These are phyloP conservation scores for Halichoerus grypus DNA, from an alignment of 2,113 vertebrate genomes.

Conservation along the genomic window DNA sequence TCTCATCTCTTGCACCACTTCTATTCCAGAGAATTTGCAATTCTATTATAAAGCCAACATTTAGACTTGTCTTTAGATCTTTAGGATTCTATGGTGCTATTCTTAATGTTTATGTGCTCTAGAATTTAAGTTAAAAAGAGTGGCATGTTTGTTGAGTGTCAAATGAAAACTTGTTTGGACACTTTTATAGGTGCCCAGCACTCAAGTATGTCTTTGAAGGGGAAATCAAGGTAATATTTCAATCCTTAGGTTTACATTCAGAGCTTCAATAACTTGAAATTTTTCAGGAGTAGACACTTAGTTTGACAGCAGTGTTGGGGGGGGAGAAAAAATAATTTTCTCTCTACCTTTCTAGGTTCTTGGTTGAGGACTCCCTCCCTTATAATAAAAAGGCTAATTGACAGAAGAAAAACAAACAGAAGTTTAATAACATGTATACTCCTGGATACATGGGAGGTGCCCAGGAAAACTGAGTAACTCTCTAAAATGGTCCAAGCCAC, in stretches of 20 bases:
- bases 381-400: neutral
- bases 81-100: neutral
- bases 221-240: slow-evolving; percentile 56
- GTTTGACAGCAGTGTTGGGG: neutral
- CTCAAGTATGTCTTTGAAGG: neutral
- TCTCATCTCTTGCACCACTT: neutral
- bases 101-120: neutral
- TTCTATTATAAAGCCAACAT: neutral
- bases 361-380: neutral
- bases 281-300: neutral
- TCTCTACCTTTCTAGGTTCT: neutral
- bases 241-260: slow-evolving; percentile 19
- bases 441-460: neutral
- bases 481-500: neutral
- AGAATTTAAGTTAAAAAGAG: slow-evolving; percentile 16
- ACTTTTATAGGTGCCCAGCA: neutral
- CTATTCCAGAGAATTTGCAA: neutral
- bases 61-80: neutral
- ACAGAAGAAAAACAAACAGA: neutral
- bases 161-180: slow-evolving; percentile 63
- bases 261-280: neutral
- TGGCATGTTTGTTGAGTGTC: slow-evolving; percentile 47
- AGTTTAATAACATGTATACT: neutral
- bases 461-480: neutral
- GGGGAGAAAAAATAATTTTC: neutral